Base-by-base conservation (phyloP, 2,797 vertebrate species). In the Anolis apletophallus region DNA sequence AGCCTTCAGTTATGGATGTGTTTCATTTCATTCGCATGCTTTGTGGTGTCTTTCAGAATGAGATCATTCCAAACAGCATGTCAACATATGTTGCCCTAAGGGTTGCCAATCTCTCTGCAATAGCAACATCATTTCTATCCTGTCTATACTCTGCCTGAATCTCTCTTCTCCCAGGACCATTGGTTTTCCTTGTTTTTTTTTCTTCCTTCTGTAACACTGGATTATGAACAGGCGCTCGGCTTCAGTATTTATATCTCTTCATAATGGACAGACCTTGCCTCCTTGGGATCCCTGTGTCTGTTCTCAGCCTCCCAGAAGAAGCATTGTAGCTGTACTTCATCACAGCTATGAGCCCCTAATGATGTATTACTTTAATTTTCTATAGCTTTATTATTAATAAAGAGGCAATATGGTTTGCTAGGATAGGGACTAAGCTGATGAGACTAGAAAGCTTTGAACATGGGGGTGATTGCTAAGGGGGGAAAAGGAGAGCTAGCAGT, bases 341-440 rank as follows among this genome's bases (percentile, higher is more conserved):
- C 83, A 83, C 73, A 76, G 55, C 64, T 32, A 85, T 67, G 73
- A 55, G 79, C 67, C 80, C 64, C 73, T 77, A 71, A 81, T 72
- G 73, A 81, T 78, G 54, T 72, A 67, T 85, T 72, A 54, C 64
- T 88, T 85, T 85, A 81, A 85, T 85, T 72, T 81, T 64, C 23
- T 77, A 61, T 71, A 85, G 72, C 72, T 85, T 76, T 81, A 72
- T 88, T 88, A 81, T 81, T 81, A 81, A 81, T 85, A 85, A 88
- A 57, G 40, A 82, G 74, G 83, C 72, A 78, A 59, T 32, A 79
- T 50, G 79, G 73, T 69, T 71, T 69, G 40, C 19, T 77, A 54
- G 67, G 40, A 52, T 78, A 79, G 78, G 55, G 83, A 88, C 50
- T 55, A 72, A 67, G 84, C 52, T 81, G 36, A 7, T 50, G n/a